A percentile compares a stretch with the other conserved stretches of the same genome.
phyloP scores from a whole-genome alignment of 2,113 vertebrate genomes.

The Myocastor coypus region DNA sequence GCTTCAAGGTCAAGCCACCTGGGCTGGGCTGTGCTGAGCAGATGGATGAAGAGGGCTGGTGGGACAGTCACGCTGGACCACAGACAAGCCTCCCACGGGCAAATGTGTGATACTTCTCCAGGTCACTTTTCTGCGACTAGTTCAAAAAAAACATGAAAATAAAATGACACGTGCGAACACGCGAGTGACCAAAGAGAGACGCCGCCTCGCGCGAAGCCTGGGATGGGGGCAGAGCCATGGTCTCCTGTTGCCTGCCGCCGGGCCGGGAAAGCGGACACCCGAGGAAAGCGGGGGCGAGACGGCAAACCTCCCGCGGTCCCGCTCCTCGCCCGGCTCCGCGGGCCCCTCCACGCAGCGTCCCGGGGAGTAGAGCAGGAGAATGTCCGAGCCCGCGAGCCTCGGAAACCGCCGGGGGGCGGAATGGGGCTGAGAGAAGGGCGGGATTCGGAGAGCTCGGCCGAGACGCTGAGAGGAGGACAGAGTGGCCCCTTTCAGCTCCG shows the following conservation, averaged over 20 bases:
- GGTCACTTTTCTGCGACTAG: constrained; percentile 8
- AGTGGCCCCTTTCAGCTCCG: constrained; percentile 33
- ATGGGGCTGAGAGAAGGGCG: neutral
- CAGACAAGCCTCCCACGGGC: neutral
- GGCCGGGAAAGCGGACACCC: neutral
- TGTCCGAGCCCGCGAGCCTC: neutral
- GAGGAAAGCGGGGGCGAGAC: neutral
- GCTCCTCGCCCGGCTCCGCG: neutral
- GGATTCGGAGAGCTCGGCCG: neutral
- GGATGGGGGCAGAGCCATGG: neutral
- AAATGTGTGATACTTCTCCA: neutral
- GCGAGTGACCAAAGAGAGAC: constrained; percentile 47
- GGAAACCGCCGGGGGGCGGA: neutral
- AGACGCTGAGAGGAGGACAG: constrained; percentile 15
- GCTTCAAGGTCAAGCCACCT: constrained; percentile 61
- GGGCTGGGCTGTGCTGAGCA: neutral
- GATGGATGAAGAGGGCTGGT: neutral
- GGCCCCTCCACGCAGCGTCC: constrained; percentile 5
- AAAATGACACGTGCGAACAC: constrained; percentile 62
- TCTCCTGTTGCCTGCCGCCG: constrained; percentile 68
- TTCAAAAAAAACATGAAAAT: constrained; percentile 45
- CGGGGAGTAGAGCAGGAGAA: neutral
- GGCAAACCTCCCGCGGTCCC: neutral
- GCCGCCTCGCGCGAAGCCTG: constrained; percentile 29
- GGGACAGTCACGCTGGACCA: neutral